Conservation (phyloP, 2,113 vertebrate genomes). For the Helogale parvula region DNA sequence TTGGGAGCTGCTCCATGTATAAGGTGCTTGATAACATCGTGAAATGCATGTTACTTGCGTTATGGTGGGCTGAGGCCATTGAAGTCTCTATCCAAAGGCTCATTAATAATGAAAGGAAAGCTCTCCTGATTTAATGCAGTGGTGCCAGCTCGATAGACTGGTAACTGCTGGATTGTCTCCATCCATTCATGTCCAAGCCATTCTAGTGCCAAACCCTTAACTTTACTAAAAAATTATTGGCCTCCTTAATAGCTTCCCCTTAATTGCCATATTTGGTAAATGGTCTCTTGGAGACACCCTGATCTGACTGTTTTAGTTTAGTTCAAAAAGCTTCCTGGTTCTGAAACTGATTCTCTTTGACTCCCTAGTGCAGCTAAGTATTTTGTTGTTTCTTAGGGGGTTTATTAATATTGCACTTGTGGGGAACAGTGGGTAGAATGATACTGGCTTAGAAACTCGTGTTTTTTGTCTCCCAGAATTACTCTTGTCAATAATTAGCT, state of each 20-base stretch:
- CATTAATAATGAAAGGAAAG: slow-evolving; percentile 52
- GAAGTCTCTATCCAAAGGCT: slow-evolving; percentile 30
- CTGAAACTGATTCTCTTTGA: slow-evolving; percentile 52
- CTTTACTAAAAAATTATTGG: slow-evolving; percentile 62
- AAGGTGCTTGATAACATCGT: not conserved
- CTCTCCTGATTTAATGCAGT: not conserved
- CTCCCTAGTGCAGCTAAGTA: not conserved
- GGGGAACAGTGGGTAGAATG: not conserved
- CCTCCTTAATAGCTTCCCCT: slow-evolving; percentile 47
- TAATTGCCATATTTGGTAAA: slow-evolving; percentile 59
- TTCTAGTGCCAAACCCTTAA: slow-evolving; percentile 65
- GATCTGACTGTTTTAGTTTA: slow-evolving; percentile 66
- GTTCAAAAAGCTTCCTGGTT: slow-evolving; percentile 61
- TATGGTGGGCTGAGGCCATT: slow-evolving; percentile 5
- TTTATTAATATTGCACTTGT: slow-evolving; percentile 20
- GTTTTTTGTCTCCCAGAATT: not conserved
- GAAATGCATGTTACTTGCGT: slow-evolving; percentile 35
- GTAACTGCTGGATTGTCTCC: slow-evolving; percentile 74
- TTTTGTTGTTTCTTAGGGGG: not conserved
- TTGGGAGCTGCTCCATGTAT: not conserved
- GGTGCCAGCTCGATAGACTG: slow-evolving; percentile 43
- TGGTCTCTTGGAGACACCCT: slow-evolving; percentile 59
- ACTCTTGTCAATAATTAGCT: slow-evolving; percentile 22
- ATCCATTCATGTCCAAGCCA: slow-evolving; percentile 68
- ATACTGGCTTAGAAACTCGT: not conserved